Evolutionary conservation across 1,140 invertebrate species (phyloP), one percentile per base, ranked within the genome.

Genomic region (Anastrepha ludens): DNA sequence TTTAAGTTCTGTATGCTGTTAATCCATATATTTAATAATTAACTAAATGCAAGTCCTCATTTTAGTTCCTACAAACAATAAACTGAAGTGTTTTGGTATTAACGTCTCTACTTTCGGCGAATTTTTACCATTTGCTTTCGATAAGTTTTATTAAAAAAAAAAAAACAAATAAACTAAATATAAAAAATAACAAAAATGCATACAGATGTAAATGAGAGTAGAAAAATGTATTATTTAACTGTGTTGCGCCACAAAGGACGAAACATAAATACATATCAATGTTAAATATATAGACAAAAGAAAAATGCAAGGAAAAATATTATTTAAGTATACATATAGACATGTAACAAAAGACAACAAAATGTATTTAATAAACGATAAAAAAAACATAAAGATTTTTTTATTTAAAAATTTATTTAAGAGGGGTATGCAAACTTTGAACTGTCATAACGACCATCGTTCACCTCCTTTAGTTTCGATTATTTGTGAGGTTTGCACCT

Each of bases 261-360:
- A 81, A 55, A 55, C 47, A 47, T 65, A 85, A 88, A 90, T 92
- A 92, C 91, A 92, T 92, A 92, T 92, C 91, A 91, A 91, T 91
- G 91, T 91, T 91, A 90, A 91, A 90, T 91, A 91, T 90, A 91
- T 88, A 88, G 88, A 89, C 86, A 29, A 88, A 70, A 85, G 88
- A 90, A 88, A 89, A 89, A 87, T 58, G 0, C 20, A 85, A 39
- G 58, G 20, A 59, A 85, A 85, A 15, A 11, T 85, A 85, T 85
- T 39, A 55, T 85, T 85, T 85, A 85, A 39, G 4, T 58, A 60
- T 29, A 62, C 15, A 62, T 62, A 62, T 47, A 74, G 17, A 15
- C 41, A 81, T 62, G 15, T 81, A 81, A 20, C 17, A 58, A 81
- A 29, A 81, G 58, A 55, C 74, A 81, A 7, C 5, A 81, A 50